These are phyloP conservation scores for Porites rus DNA, from an alignment of 92 coral and sea anemone species.

Conservation along the genomic window DNA sequence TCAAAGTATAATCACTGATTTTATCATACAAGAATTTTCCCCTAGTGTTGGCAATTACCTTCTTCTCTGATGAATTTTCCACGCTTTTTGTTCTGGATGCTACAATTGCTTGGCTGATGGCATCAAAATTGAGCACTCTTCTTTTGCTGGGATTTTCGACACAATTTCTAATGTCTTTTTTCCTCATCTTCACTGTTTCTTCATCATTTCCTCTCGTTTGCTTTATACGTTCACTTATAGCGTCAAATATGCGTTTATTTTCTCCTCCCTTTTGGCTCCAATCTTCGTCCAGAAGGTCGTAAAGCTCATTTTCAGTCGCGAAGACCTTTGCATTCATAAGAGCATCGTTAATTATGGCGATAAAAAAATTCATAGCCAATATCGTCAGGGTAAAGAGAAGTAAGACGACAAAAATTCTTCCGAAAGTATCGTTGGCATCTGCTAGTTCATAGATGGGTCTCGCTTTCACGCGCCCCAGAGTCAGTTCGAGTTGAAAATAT, in stretches of 20 bases:
- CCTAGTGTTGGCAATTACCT: not conserved
- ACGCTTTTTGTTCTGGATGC: not conserved
- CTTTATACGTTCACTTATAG: conserved; percentile 10
- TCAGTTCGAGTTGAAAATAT: conserved; percentile 60
- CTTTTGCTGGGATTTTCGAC: not conserved
- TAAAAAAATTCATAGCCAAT: conserved; percentile 66
- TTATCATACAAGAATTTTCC: conserved; percentile 24
- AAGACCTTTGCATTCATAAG: conserved; percentile 57
- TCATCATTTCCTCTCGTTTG: not conserved
- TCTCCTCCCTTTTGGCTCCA: not conserved
- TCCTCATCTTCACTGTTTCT: not conserved
- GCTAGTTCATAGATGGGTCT: conserved; percentile 53
- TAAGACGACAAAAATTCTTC: conserved; percentile 54
- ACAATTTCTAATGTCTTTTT: not conserved
- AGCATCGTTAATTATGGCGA: conserved; percentile 74
- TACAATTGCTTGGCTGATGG: conserved; percentile 14
- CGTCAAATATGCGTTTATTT: not conserved
- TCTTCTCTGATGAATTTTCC: not conserved
- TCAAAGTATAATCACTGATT: not conserved
- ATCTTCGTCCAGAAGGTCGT: conserved; percentile 12
- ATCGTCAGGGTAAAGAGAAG: conserved; percentile 56
- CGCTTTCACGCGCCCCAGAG: conserved; percentile 64
- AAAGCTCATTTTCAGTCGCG: conserved; percentile 17
- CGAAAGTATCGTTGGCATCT: conserved; percentile 57
- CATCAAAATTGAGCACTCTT: conserved; percentile 18